Evolutionary conservation across 2,888 invertebrate genomes (phyloP).

Genomic region (Helicoverpa assulta): DNA sequence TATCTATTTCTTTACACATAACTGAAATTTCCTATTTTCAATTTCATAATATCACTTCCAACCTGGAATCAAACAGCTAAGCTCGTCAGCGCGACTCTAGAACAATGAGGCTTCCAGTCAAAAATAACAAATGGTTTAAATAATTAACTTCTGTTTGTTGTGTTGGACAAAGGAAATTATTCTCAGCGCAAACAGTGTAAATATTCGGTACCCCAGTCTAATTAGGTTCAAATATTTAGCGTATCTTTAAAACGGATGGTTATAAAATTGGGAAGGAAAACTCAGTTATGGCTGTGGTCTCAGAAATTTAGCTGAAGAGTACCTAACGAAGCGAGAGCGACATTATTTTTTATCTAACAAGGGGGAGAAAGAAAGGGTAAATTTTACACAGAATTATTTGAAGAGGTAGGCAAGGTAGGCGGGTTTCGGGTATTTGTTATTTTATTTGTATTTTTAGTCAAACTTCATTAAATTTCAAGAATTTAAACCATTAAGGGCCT

Average conservation of each 20-base stretch:
- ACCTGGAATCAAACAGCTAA: not conserved
- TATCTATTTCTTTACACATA: no score
- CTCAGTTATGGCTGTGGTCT: slow-evolving; percentile 36
- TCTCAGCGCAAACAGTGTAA: slow-evolving; percentile 34
- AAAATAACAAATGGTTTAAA: slow-evolving; percentile 27
- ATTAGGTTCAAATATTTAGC: slow-evolving; percentile 59
- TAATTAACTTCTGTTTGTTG: slow-evolving; percentile 20
- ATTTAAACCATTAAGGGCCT: not conserved
- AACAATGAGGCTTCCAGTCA: not conserved
- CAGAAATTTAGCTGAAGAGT: slow-evolving; percentile 31
- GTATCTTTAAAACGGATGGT: slow-evolving; percentile 26
- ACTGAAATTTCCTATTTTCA: not conserved
- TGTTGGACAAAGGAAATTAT: slow-evolving; percentile 39
- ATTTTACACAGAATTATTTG: slow-evolving; percentile 40
- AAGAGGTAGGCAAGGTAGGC: slow-evolving; percentile 16
- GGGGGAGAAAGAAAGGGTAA: slow-evolving; percentile 42
- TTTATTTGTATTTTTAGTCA: slow-evolving; percentile 6
- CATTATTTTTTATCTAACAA: slow-evolving; percentile 51
- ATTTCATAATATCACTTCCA: not conserved
- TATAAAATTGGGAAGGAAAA: slow-evolving; percentile 47
- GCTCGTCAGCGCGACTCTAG: not conserved
- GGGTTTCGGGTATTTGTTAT: slow-evolving; percentile 2
- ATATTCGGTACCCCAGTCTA: slow-evolving; percentile 33
- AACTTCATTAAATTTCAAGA: not conserved
- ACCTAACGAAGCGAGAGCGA: slow-evolving; percentile 44